Conservation (phyloP, 2,797 vertebrate species). For the Xerus rutilus region DNA sequence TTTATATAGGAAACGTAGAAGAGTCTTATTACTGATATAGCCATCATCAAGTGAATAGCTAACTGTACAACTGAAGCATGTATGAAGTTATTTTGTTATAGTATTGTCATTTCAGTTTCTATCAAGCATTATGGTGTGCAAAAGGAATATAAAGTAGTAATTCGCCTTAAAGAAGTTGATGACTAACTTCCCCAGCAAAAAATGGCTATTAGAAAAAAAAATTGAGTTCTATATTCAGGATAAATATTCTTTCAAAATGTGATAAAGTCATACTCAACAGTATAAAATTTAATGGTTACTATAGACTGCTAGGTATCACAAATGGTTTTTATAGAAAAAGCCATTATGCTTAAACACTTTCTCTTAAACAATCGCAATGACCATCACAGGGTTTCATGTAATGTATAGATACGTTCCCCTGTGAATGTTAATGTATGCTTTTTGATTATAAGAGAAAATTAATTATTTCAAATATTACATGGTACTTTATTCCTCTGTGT, state of each 20-base stretch:
- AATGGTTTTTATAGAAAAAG: slow-evolving; percentile 21
- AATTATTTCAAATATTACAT: slow-evolving; percentile 20
- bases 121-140: not conserved
- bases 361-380: not conserved
- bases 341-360: slow-evolving; percentile 33
- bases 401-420: not conserved
- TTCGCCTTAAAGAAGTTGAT: slow-evolving; percentile 31
- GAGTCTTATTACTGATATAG: not conserved
- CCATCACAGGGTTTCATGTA: not conserved
- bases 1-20: not conserved
- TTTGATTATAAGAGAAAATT: not conserved
- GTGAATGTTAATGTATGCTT: not conserved
- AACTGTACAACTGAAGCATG: not conserved
- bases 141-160: not conserved
- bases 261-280: slow-evolving; percentile 43
- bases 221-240: not conserved
- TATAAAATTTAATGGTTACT: slow-evolving; percentile 8
- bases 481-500: not conserved
- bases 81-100: not conserved
- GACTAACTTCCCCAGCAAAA: not conserved
- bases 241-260: slow-evolving; percentile 55
- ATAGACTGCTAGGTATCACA: slow-evolving; percentile 1
- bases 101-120: slow-evolving; percentile 36
- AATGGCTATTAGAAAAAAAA: slow-evolving; percentile 12
- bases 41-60: not conserved